A percentile compares a stretch with the other conserved stretches of the same genome.
Evolutionary conservation across 2,113 vertebrate species (phyloP).

Genomic region (Bombycilla garrulus): DNA sequence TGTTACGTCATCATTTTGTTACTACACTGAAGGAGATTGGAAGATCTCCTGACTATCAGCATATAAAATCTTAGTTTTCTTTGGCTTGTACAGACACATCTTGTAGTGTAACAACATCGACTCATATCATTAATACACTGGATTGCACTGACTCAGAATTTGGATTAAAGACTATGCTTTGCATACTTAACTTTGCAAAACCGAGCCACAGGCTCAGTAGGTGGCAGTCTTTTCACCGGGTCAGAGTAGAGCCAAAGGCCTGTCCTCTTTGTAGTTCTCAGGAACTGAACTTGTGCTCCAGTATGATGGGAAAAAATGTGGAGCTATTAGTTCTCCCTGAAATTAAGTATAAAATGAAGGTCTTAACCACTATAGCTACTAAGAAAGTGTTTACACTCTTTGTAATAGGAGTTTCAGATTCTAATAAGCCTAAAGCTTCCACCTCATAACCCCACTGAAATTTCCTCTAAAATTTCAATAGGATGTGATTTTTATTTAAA

Average conservation of each 20-base stretch:
- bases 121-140: constrained; percentile 26
- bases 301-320: background rate
- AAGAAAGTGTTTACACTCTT: background rate
- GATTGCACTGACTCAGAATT: constrained; percentile 48
- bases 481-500: background rate
- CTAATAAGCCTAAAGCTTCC: background rate
- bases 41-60: constrained; percentile 51
- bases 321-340: background rate
- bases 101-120: background rate
- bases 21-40: constrained; percentile 29
- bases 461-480: background rate
- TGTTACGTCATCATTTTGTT: constrained; percentile 54
- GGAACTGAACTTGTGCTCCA: background rate
- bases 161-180: constrained; percentile 7
- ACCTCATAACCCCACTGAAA: background rate
- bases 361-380: background rate
- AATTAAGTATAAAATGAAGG: background rate
- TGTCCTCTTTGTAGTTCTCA: accelerated
- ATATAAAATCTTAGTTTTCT: constrained; percentile 29
- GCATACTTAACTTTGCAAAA: background rate
- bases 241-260: background rate
- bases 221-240: constrained; percentile 27
- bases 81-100: constrained; percentile 21
- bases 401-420: background rate
- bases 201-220: background rate